phyloP scores from a whole-genome alignment of 2,113 vertebrate genomes.

The Corythornis vintsioides region DNA sequence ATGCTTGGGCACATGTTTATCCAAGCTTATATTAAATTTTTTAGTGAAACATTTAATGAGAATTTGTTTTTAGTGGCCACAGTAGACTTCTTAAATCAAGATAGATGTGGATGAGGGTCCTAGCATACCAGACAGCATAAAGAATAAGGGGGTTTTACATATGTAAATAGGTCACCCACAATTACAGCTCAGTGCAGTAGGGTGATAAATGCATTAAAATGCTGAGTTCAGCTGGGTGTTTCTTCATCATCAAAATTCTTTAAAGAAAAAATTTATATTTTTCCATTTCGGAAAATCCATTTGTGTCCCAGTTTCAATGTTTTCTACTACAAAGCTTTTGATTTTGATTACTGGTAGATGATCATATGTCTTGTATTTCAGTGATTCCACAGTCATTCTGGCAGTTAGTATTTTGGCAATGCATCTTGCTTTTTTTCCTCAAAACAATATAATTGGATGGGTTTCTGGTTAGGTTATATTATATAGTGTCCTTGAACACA shows the following conservation, averaged over 20 bases:
- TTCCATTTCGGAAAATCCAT: constrained; percentile 72
- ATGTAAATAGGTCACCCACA: background rate
- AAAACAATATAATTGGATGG: background rate
- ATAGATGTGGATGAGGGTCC: background rate
- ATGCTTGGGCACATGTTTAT: background rate
- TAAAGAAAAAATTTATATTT: constrained; percentile 66
- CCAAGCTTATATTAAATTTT: background rate
- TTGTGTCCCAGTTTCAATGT: constrained; percentile 50
- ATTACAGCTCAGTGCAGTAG: background rate
- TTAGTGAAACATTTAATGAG: background rate
- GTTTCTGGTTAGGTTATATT: constrained; percentile 36
- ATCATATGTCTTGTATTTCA: constrained; percentile 71
- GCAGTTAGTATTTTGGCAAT: constrained; percentile 66
- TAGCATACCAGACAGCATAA: background rate
- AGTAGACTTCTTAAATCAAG: background rate
- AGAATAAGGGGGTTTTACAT: background rate
- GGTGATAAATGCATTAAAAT: background rate
- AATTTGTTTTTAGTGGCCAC: background rate
- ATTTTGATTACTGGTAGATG: constrained; percentile 81
- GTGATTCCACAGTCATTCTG: constrained; percentile 78
- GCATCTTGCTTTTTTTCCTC: constrained; percentile 75
- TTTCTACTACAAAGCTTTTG: constrained; percentile 76
- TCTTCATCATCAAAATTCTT: constrained; percentile 72
- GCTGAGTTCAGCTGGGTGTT: background rate
- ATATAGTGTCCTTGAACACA: constrained; percentile 54